Base-by-base conservation (phyloP, 2,888 invertebrate species). In the Acleris literana region DNA sequence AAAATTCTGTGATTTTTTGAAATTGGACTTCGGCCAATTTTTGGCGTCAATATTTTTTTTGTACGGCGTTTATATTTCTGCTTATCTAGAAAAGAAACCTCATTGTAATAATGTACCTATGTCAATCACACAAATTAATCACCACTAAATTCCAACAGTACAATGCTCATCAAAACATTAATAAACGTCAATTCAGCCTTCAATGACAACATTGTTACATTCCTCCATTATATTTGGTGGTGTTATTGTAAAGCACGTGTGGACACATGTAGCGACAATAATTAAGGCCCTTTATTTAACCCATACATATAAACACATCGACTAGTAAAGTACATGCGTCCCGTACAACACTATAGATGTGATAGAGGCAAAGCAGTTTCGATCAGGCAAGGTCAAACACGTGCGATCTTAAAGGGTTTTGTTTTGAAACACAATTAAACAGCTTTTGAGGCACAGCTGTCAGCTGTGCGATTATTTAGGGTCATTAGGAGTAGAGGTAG, bases 381-480 rank as follows among this genome's bases (percentile, higher is more conserved):
- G 39, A 52, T 43, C 18, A 46, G 17, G 44, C 60, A 63, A 68
- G 68, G 55, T 60, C 64, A 59, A 25, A 59, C 68, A 68, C 68
- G 68, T 68, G 68, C 43, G 68, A 68, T 64, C 55, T 55, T 44
- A 68, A 59, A 59, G 64, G 59, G 44, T 54, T 43, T 25, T 58
- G 73, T 82, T 83, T 79, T 85, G 80, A 83, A 71, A 78, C 74
- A 65, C 71, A 70, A 71, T 65, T 65, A 71, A 68, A 57, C 69
- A 77, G 74, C 53, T 76, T 64, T 29, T 58, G 56, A 61, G 9
- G 22, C 60, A 56, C 65, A 65, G 65, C 65, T 65, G 64, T 33
- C 49, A 60, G 33, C 33, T 33, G 33, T 33, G 33, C 49, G 29
- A 56, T 44, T 60, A 48, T 25, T 48, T 56, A 49, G 13, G 39